Conservation (phyloP, 2,113 vertebrate genomes). For the Thunnus thynnus region DNA sequence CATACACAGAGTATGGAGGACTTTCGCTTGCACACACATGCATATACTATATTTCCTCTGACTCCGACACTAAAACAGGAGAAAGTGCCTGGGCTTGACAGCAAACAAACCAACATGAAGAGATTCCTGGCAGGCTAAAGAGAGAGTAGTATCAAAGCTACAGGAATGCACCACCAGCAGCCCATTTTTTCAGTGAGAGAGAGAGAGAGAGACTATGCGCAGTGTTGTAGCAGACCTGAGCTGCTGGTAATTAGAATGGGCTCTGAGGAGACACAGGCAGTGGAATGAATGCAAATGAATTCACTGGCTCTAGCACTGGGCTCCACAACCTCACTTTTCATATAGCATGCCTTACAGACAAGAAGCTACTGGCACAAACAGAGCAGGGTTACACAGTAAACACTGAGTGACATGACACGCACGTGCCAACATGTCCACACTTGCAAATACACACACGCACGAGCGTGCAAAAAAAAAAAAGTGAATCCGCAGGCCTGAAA, state of each 20-base stretch:
- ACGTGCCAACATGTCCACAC: slow-evolving; percentile 39
- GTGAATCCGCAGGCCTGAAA: slow-evolving; percentile 46
- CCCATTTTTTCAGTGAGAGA: slow-evolving; percentile 48
- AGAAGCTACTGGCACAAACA: slow-evolving; percentile 75
- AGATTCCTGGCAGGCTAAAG: slow-evolving; percentile 73
- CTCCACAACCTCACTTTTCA: slow-evolving; percentile 78
- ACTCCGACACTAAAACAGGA: slow-evolving; percentile 65
- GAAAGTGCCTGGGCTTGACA: slow-evolving; percentile 67
- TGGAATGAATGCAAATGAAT: slow-evolving; percentile 87
- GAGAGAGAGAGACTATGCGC: slow-evolving; percentile 59
- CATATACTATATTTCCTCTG: slow-evolving; percentile 51
- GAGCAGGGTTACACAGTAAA: slow-evolving; percentile 61
- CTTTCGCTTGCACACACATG: slow-evolving; percentile 60
- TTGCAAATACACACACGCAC: background rate
- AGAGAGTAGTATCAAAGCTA: slow-evolving; percentile 77
- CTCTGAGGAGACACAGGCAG: slow-evolving; percentile 83
- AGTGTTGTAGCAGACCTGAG: slow-evolving; percentile 78
- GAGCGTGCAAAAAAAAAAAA: slow-evolving; percentile 46
- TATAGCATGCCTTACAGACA: slow-evolving; percentile 78
- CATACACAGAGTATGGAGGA: slow-evolving; percentile 49
- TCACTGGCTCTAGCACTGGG: slow-evolving; percentile 76
- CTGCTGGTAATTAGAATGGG: slow-evolving; percentile 85
- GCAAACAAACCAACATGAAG: slow-evolving; percentile 74
- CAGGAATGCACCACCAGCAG: slow-evolving; percentile 75
- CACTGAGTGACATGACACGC: slow-evolving; percentile 66